Evolutionary conservation across 2,888 invertebrate genomes (phyloP), one percentile per base, ranked within the genome.

Genomic region (Zhengitettix transpicula): DNA sequence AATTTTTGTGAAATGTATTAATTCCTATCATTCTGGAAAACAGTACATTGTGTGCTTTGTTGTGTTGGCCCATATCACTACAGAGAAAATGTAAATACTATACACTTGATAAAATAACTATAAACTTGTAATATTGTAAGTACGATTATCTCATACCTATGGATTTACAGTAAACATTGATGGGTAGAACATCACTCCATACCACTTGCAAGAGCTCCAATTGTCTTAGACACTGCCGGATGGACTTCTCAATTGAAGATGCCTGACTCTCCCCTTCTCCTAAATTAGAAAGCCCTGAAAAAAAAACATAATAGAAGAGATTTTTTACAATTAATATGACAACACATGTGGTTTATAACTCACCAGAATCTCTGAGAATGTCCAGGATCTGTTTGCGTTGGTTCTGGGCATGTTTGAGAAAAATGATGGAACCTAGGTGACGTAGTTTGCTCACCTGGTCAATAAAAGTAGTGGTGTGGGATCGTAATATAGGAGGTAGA

Each of bases 131-230:
- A 28, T 28, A 28, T 28, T 28, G 2, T 28, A 28, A 28, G 7
- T 28, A 28, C 2, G 28, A 28, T 28, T 7, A 28, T 7, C 28
- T 28, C 66, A 71, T 70, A 66, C 82, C 85, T 44, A 87, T 77
- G 54, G 82, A 78, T 72, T 80, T 85, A 65, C 83, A 85, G 69
- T 90, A 95, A 12, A 89, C 81, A 64, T 81, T 81, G 58, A 77
- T 73, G 0, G 93, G 89, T 59, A 96, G 79, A 10, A 95, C 87
- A 66, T 86, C 85, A 62, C 83, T 79, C 95, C 95, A 96, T 10
- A 94, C 89, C 62, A 87, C 88, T 74, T 87, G 86, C 14, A 96
- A 73, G 59, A 91, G 76, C 67, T 89, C 86, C 66, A 94, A 76
- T 71, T 93, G 93, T 55, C 91, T 78, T 57, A 93, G 74, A 68